phyloP scores from a whole-genome alignment of 2,888 invertebrate species.

The Nasonia oneida region DNA sequence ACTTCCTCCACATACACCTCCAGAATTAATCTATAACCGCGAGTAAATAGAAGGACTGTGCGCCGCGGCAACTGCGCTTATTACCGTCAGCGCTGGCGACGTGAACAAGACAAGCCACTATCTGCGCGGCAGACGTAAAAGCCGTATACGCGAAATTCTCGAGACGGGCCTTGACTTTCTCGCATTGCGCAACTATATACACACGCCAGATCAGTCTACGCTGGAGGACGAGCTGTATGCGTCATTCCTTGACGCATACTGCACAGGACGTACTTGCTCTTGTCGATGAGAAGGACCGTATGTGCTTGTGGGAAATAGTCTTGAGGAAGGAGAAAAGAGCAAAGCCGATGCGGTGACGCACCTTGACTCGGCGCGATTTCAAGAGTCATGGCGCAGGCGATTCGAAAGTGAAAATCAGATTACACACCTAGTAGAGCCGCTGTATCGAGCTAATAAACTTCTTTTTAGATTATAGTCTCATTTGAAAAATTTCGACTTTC shows the following conservation, averaged over 20 bases:
- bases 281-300: neutral
- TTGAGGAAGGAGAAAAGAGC: neutral
- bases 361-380: neutral
- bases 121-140: neutral
- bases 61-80: neutral
- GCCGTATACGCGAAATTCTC: slow-evolving; percentile 13
- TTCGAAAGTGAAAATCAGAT: slow-evolving; percentile 29
- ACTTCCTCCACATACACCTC: neutral
- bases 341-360: neutral
- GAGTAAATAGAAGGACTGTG: neutral
- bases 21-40: neutral
- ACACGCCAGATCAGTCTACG: neutral
- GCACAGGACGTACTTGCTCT: slow-evolving; percentile 1
- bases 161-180: slow-evolving; percentile 61
- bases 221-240: slow-evolving; percentile 28
- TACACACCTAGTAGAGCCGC: neutral
- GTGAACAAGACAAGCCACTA: neutral
- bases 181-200: slow-evolving; percentile 58
- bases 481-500: too few relatives aligned
- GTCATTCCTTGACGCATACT: slow-evolving; percentile 6
- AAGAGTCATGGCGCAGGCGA: neutral
- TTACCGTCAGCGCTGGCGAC: neutral
- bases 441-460: neutral
- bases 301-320: neutral
- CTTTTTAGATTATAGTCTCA: too few relatives aligned